Percentiles rank a stretch among this genome's conserved stretches.
phyloP scores from a whole-genome alignment of 2,888 invertebrate genomes.

The Anticlea derivata region DNA sequence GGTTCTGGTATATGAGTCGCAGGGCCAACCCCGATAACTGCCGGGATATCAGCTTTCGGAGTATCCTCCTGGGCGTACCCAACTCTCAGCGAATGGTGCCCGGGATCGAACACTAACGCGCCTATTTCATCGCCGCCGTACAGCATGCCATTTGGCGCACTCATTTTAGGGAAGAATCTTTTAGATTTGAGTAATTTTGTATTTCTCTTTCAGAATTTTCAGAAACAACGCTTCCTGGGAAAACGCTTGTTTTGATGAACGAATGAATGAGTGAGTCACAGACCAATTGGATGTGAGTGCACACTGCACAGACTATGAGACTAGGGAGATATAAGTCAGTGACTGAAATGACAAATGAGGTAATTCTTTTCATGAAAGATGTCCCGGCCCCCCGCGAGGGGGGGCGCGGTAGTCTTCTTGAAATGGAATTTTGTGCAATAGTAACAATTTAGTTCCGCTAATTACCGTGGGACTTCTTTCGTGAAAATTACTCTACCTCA shows the following conservation, averaged over 20 bases:
- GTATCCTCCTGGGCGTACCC: conserved; percentile 99
- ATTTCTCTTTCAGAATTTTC: conserved; percentile 3
- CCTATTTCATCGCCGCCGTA: conserved; percentile 99
- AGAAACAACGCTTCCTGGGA: not conserved
- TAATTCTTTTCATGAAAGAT: too few relatives aligned
- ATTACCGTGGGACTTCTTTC: too few relatives aligned
- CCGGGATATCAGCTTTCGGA: conserved; percentile 99
- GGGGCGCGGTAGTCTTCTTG: too few relatives aligned
- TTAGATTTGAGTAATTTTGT: conserved; percentile 7
- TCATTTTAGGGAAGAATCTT: conserved; percentile 50
- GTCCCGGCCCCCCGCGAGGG: too few relatives aligned
- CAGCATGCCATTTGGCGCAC: conserved; percentile 87
- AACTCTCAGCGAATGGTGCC: conserved; percentile 88
- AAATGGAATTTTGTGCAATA: too few relatives aligned
- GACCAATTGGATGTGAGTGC: too few relatives aligned
- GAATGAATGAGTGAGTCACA: conserved; percentile 6
- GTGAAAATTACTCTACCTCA: too few relatives aligned
- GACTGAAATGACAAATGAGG: too few relatives aligned
- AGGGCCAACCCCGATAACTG: conserved; percentile 94
- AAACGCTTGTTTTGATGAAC: conserved; percentile 15
- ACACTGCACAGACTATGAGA: too few relatives aligned
- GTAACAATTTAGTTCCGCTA: too few relatives aligned
- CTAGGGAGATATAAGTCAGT: too few relatives aligned
- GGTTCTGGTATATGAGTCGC: conserved; percentile 87
- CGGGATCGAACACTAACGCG: conserved; percentile 98